phyloP scores from a whole-genome alignment of 2,888 invertebrate genomes.

The Pseudanteris insignis region DNA sequence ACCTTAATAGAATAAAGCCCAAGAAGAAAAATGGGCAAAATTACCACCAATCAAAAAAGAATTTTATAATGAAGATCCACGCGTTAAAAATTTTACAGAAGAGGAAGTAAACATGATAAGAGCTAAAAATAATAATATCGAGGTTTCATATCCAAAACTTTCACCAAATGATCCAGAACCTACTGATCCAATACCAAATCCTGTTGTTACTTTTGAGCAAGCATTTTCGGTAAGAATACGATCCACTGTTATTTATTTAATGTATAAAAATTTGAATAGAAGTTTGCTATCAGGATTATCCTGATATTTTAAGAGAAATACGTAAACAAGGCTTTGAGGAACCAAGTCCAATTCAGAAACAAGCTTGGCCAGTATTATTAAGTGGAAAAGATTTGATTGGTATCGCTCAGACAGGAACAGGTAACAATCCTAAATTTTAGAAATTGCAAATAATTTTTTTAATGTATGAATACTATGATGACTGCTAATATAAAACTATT shows the following conservation, averaged over 20 bases:
- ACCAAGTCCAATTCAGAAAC: conserved; percentile 92
- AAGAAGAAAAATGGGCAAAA: conserved; percentile 73
- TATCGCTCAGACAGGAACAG: conserved; percentile 93
- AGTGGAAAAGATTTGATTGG: conserved; percentile 94
- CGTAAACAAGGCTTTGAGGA: conserved; percentile 79
- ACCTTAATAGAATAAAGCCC: conserved; percentile 47
- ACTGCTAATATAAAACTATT: no score
- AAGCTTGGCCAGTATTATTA: conserved; percentile 93
- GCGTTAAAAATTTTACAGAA: conserved; percentile 73
- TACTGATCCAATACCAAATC: conserved; percentile 74
- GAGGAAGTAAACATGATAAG: conserved; percentile 75
- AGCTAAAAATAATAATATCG: conserved; percentile 76
- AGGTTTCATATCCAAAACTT: conserved; percentile 75
- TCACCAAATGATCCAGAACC: conserved; percentile 63
- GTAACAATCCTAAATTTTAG: no score
- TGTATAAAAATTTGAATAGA: conserved; percentile 6
- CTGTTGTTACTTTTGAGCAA: conserved; percentile 82
- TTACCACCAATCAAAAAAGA: conserved; percentile 78
- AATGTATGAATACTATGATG: no score
- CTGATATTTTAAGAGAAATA: conserved; percentile 85
- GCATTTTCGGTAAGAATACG: conserved; percentile 54
- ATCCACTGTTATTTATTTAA: conserved; percentile 3
- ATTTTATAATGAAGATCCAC: conserved; percentile 83
- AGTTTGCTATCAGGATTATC: conserved; percentile 70
- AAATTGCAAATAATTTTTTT: no score